A percentile compares a stretch with the other conserved stretches of the same genome.
Conservation (phyloP, 2,797 vertebrate genomes). For the Coregonus ussuriensis region DNA sequence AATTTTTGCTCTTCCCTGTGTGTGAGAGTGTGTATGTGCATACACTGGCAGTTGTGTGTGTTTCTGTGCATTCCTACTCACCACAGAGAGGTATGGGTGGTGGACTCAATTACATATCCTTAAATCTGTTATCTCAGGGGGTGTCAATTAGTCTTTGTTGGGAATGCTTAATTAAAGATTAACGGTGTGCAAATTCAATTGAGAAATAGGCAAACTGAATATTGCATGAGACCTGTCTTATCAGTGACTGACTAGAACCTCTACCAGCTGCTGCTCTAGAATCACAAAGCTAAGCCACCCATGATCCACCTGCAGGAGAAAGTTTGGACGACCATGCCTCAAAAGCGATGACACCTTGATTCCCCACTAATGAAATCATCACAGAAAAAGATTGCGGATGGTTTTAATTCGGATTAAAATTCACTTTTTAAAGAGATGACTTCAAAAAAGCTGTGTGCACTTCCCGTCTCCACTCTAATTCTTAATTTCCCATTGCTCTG, state of each 20-base stretch:
- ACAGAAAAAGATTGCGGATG: constrained; percentile 62
- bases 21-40: neutral
- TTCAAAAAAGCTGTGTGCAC: constrained; percentile 66
- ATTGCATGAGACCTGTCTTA: constrained; percentile 65
- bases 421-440: constrained; percentile 60
- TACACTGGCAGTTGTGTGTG: neutral
- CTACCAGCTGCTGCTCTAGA: constrained; percentile 39
- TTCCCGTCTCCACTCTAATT: constrained; percentile 68
- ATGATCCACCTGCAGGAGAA: constrained; percentile 30
- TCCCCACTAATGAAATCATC: constrained; percentile 72
- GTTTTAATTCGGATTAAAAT: constrained; percentile 75
- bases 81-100: constrained; percentile 30
- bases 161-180: constrained; percentile 71
- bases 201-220: constrained; percentile 58
- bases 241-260: constrained; percentile 56
- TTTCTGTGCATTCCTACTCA: constrained; percentile 25
- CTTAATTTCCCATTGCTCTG: constrained; percentile 68
- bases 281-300: neutral
- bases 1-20: neutral
- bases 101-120: constrained; percentile 60
- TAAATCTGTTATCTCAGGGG: constrained; percentile 55
- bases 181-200: constrained; percentile 60
- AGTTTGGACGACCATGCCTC: constrained; percentile 51
- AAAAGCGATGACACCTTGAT: constrained; percentile 71
- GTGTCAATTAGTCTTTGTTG: constrained; percentile 69